Evolutionary conservation across 1,140 invertebrate genomes (phyloP).

Genomic region (Linepithema humile): DNA sequence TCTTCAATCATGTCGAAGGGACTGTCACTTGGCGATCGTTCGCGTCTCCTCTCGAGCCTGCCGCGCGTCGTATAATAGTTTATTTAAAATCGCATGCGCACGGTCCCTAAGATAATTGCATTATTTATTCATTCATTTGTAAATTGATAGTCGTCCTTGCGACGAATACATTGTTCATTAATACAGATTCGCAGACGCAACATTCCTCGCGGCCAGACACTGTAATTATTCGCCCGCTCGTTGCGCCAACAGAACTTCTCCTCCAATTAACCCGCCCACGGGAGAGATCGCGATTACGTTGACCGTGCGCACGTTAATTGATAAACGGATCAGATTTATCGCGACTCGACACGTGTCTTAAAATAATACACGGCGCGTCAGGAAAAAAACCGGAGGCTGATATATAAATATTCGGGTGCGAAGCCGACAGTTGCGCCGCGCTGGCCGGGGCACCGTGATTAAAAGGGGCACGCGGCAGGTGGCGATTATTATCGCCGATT

Average conservation of each 20-base stretch:
- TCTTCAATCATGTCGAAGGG: slow-evolving; percentile 21
- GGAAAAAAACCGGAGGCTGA: slow-evolving; percentile 30
- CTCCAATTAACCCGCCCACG: slow-evolving; percentile 33
- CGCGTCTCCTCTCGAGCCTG: slow-evolving; percentile 30
- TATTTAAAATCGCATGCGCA: background rate
- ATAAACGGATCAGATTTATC: slow-evolving; percentile 55
- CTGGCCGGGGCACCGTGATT: slow-evolving; percentile 34
- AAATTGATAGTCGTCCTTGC: slow-evolving; percentile 52
- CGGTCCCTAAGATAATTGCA: background rate
- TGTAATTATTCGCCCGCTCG: slow-evolving; percentile 44
- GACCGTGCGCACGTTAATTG: slow-evolving; percentile 39
- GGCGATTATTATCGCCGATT: slow-evolving; percentile 52
- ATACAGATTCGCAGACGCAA: slow-evolving; percentile 45
- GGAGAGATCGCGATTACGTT: slow-evolving; percentile 28
- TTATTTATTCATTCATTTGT: slow-evolving; percentile 51
- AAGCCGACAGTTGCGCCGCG: background rate
- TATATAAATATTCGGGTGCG: slow-evolving; percentile 43
- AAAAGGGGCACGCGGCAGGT: slow-evolving; percentile 49
- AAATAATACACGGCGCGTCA: slow-evolving; percentile 40
- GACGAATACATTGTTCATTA: slow-evolving; percentile 48
- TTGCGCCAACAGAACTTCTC: background rate
- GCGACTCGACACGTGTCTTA: slow-evolving; percentile 45
- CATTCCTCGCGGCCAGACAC: slow-evolving; percentile 30
- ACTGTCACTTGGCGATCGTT: slow-evolving; percentile 47
- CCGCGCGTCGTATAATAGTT: background rate